These are phyloP conservation scores for Pipistrellus kuhlii DNA, from an alignment of 2,797 vertebrate genomes.

Conservation along the genomic window DNA sequence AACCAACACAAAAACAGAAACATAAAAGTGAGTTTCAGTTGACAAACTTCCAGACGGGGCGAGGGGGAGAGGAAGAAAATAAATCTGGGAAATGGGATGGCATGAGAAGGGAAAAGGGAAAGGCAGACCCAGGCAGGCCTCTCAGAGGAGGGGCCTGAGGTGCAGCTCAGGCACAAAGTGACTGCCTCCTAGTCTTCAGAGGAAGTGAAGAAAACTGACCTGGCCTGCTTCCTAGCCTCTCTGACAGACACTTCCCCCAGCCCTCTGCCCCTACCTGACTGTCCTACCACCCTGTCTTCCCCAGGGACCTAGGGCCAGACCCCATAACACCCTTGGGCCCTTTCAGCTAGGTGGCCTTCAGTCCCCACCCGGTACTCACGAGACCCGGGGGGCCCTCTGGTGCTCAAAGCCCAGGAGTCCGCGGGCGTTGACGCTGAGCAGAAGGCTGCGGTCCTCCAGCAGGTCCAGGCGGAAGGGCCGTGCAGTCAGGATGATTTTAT, in stretches of 20 bases:
- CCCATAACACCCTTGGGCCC: neutral
- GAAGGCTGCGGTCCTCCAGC: conserved; percentile 91
- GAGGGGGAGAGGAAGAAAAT: conserved; percentile 55
- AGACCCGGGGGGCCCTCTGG: conserved; percentile 94
- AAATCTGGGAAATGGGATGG: conserved; percentile 75
- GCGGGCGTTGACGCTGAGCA: conserved; percentile 95
- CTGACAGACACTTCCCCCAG: neutral
- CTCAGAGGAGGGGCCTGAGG: conserved; percentile 13
- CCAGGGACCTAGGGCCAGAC: neutral
- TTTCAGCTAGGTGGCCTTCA: neutral
- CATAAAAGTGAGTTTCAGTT: conserved; percentile 86
- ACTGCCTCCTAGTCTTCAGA: conserved; percentile 44
- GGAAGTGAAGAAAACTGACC: neutral
- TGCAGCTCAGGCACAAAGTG: conserved; percentile 44
- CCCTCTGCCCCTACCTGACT: neutral
- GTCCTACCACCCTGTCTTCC: neutral
- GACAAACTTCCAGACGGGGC: conserved; percentile 81
- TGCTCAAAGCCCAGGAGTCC: conserved; percentile 96
- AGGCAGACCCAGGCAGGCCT: conserved; percentile 60
- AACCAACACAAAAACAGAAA: conserved; percentile 91
- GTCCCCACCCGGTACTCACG: conserved; percentile 90
- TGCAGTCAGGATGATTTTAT: conserved; percentile 92
- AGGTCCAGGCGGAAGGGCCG: conserved; percentile 95
- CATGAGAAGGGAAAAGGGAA: conserved; percentile 62
- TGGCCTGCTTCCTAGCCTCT: neutral